phyloP scores from a whole-genome alignment of 1,140 invertebrate species.

The Drosophila santomea region DNA sequence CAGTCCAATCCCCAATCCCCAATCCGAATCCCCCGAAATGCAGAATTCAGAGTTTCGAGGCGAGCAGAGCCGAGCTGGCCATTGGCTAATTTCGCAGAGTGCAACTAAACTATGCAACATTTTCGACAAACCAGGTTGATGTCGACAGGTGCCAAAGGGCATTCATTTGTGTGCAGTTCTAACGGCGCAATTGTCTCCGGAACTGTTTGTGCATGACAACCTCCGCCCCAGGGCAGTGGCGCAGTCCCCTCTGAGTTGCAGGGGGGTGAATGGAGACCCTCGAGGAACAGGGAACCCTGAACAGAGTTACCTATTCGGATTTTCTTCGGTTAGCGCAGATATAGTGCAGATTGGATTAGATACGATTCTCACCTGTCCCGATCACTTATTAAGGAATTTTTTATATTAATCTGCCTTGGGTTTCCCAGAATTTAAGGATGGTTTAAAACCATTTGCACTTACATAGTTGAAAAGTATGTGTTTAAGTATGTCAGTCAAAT shows the following conservation, averaged over 20 bases:
- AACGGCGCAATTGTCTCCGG: constrained; percentile 61
- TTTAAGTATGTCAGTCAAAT: too few species aligned
- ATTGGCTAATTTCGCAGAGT: constrained; percentile 62
- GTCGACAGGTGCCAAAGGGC: constrained; percentile 80
- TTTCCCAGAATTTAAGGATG: too few species aligned
- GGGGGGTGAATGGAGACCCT: background rate
- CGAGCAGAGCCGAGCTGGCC: background rate
- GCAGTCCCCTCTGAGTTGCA: constrained; percentile 16
- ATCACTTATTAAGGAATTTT: too few species aligned
- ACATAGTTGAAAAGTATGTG: background rate
- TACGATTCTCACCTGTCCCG: too few species aligned
- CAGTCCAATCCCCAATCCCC: background rate
- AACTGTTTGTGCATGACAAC: constrained; percentile 36
- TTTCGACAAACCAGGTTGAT: constrained; percentile 62
- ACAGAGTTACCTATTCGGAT: too few species aligned
- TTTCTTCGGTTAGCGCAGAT: too few species aligned
- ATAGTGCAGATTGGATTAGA: too few species aligned
- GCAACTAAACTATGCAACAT: constrained; percentile 68
- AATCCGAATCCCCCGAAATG: constrained; percentile 3
- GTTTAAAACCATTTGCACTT: too few species aligned
- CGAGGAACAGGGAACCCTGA: too few species aligned
- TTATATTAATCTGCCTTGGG: too few species aligned
- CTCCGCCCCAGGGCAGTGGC: constrained; percentile 28
- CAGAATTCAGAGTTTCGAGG: background rate
- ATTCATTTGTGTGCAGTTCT: constrained; percentile 65